Conservation (phyloP, 2,113 vertebrate species). For the Pongo pygmaeus region DNA sequence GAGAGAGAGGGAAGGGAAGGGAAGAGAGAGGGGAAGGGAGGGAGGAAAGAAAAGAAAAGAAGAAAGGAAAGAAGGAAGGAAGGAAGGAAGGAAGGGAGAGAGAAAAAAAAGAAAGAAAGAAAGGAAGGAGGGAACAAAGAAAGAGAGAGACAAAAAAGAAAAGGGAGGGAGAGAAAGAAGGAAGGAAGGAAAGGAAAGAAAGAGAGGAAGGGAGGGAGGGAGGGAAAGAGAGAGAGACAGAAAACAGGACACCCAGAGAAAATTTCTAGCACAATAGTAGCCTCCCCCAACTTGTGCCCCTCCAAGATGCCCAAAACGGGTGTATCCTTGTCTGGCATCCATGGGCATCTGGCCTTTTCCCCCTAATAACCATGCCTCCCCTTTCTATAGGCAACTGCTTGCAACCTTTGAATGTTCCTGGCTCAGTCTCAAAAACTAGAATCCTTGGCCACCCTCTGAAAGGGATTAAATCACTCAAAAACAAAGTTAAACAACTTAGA, state of each 20-base stretch:
- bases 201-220: no score
- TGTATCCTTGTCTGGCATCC: neutral
- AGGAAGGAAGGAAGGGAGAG: fast-evolving
- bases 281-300: neutral
- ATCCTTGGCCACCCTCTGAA: neutral
- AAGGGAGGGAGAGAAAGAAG: fast-evolving
- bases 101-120: fast-evolving
- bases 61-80: fast-evolving
- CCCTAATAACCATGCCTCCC: neutral
- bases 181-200: fast-evolving
- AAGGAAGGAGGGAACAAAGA: fast-evolving
- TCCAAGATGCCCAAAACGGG: neutral
- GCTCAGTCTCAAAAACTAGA: neutral
- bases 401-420: neutral
- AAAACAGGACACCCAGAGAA: no score
- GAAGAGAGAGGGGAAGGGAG: no score
- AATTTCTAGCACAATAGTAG: neutral
- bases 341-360: neutral
- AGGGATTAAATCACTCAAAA: neutral
- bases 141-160: fast-evolving
- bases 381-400: neutral
- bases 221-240: no score
- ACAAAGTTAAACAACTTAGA: neutral
- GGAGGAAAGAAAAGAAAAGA: no score
- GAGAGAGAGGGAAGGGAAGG: no score